Base-by-base conservation (phyloP, 2,797 vertebrate genomes). In the Oreortyx pictus region DNA sequence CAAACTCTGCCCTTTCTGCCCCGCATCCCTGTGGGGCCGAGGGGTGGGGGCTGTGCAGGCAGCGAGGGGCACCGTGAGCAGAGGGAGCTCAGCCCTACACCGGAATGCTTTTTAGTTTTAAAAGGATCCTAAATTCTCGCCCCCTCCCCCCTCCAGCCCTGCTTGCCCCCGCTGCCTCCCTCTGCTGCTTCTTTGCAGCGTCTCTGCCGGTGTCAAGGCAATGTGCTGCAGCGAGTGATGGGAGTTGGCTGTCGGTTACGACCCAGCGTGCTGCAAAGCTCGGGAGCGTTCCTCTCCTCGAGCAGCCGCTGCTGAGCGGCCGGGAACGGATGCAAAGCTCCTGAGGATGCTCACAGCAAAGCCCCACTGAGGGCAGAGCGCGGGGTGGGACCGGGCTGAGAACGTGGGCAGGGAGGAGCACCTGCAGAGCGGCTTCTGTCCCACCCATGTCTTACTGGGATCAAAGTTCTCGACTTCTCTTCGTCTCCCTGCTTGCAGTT, bases 1-100 rank as follows among this genome's bases (percentile, higher is more conserved):
- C 54, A 90, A 74, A 82, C 72, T 68, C 65, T 75, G 84, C 65
- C 7, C 8, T 25, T 82, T 49, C 91, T 84, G 92, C 71, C 89
- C 50, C 35, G 5, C 39, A 70, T 88, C 95, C 96, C 93, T 3
- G 14, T 29, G 50, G 25, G 25, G 49, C 27, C 27, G 49, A 25
- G 49, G 24, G 11, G 46, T 6, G 50, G 49, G 50, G 25, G 25
- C 49, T 16, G 49, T 50, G 49, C 49, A 50, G 49, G 24, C 49
- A 50, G 24, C 25, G 49, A 50, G 49, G 49, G 8, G 49, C 27
- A 25, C 14, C 15, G 49, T 15, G 49, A 15, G 49, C 49, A 27
- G 25, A 50, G 25, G 71, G 72, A 49, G 47, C 49, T 7, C 70
- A 33, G 71, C 0, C 2, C 13, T 4, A 18, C 1, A 47, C 11